Base-by-base conservation (phyloP, 2,797 vertebrate species). In the Chaetodon trifasciatus region DNA sequence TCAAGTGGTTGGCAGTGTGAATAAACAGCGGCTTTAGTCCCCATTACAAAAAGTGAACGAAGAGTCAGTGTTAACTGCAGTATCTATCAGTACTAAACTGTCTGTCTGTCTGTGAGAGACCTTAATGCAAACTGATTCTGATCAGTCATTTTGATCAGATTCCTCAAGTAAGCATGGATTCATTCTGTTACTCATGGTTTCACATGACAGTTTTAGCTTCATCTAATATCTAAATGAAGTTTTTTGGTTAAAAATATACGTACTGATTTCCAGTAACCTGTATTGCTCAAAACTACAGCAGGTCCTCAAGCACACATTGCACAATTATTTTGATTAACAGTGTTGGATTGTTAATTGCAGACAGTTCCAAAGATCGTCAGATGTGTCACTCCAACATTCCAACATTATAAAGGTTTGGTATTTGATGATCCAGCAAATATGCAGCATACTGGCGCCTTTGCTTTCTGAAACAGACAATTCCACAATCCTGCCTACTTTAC, bases 1-100 rank as follows among this genome's bases (percentile, higher is more conserved):
- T 90, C 23, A 76, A 84, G 82, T 78, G 56, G 80, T 69, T 67
- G 56, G 24, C 57, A 72, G 37, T 42, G 80, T 71, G 70, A 65
- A 69, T 55, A 78, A 87, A 84, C 85, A 76, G 82, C 75, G 82
- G 50, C 58, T 65, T 68, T 0, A 47, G 57, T 44, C 56, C 9
- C 46, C 23, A 13, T 75, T 65, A 55, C 73, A 28, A 65, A 78
- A 64, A 47, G 13, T 10, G 2, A 28, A 28, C 28, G 28, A 23
- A 74, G 13, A 50, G 32, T 37, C 47, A 56, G 74, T 35, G 3
- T 71, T 73, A 74, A 49, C 3, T 21, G 9, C 4, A 23, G 10
- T n/a, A 21, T 40, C 0, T 21, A n/a, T 8, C 5, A 44, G 13
- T 10, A 13, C 17, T 21, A 32, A 12, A 8, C 39, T 28, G 50